Base-by-base conservation (phyloP, 2,888 invertebrate species). In the Heterodera filipjevi region DNA sequence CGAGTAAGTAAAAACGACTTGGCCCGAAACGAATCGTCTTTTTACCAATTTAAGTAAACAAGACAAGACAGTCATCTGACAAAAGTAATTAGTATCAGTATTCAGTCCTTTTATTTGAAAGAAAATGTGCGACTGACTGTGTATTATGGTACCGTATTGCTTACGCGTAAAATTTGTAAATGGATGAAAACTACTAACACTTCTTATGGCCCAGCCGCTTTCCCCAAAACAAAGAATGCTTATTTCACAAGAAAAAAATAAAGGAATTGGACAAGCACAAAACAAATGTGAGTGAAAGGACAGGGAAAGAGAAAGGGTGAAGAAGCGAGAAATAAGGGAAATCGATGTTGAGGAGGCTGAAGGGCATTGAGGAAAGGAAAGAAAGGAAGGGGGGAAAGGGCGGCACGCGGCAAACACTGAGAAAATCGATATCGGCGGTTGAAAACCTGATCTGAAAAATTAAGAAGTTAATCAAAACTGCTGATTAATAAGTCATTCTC, bases 241-340 rank as follows among this genome's bases (percentile, higher is more conserved):
- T 35, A 53, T 19, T 39, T 32, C n/a, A 53, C 30, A 12, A 33
- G 39, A 72, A 49, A 14, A 19, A 19, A 49, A 8, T 16, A 49
- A 49, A 49, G 14, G 49, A 49, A 0, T 39, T 39, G 39, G 39
- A 39, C 39, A 39, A 39, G 39, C 0, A 39, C 6, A 49, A 14
- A 49, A 49, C 16, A 19, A 49, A 49, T 14, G 49, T 14, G 16
- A 22, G 19, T 32, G 59, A 72, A 72, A 22, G 49, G 19, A 32
- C 30, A n/a, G 39, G 72, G 32, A 72, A 32, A 39, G 33, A 30
- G 71, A 71, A 35, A 72, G 72, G 22, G 39, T 8, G 19, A 49
- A 49, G 49, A 49, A 49, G 19, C 49, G 49, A 14, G 49, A 49
- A 46, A 49, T 32, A 71, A 71, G 59, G 35, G 39, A 72, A 72